Evolutionary conservation across 2,113 vertebrate genomes (phyloP), one percentile per base, ranked within the genome.

Genomic region (Cyanoderma ruficeps): DNA sequence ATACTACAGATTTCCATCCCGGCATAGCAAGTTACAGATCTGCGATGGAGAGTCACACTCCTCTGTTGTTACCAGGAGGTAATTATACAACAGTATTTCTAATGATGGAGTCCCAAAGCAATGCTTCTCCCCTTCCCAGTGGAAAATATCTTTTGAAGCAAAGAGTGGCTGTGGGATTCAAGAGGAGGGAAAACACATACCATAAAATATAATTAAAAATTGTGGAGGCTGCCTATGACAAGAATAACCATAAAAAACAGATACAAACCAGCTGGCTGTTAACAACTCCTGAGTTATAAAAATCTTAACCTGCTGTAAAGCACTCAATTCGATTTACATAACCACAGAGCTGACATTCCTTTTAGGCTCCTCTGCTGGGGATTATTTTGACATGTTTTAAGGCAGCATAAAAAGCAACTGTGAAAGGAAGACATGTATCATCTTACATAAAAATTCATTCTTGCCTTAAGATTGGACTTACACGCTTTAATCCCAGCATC

Each of bases 141-240:
- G 97, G 98, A 98, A 98, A 97, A 97, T 95, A 96, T 95, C 96
- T 97, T 97, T 95, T 97, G 96, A 98, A 98, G 97, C 83, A 97
- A 98, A 98, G 95, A 98, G 96, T 91, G 95, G 96, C 97, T 98
- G 91, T 96, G 97, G 98, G 97, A 98, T 98, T 98, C 97, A 97
- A 98, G 96, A 98, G 97, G 96, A 98, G 97, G 95, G 96, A 98
- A 98, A 98, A 98, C 96, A 98, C 97, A 98, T 97, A 98, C 98
- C 97, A 98, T 98, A 98, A 98, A 98, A 98, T 97, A 98, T 98
- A 98, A 98, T 98, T 98, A 98, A 98, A 98, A 98, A 98, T 98
- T 98, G 98, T 98, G 98, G 98, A 98, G 98, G 98, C 98, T 98
- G 98, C 97, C 97, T 98, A 98, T 98, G 98, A 98, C 98, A 98